phyloP scores from a whole-genome alignment of 2,113 vertebrate genomes.

The Neolamprologus hecqui region DNA sequence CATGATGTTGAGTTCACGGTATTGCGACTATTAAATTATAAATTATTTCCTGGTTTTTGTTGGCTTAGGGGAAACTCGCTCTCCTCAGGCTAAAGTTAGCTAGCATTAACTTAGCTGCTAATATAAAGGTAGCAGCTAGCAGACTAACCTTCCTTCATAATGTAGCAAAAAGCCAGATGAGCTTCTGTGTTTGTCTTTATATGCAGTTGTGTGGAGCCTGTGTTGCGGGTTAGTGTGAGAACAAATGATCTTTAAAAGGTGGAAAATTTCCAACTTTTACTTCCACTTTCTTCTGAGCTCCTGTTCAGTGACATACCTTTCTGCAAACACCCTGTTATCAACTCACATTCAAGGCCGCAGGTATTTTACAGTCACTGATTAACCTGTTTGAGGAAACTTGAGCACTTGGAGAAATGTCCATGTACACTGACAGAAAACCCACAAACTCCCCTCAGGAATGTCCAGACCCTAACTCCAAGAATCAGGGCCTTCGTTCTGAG shows the following conservation, averaged over 20 bases:
- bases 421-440: not conserved
- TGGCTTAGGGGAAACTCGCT: not conserved
- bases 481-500: not conserved
- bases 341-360: not conserved
- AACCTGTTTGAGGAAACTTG: not conserved
- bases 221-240: not conserved
- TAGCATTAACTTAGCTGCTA: not conserved
- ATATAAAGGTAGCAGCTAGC: not conserved
- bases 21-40: not conserved
- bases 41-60: not conserved
- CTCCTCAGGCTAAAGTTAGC: not conserved
- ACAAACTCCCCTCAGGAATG: not conserved
- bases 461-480: not conserved
- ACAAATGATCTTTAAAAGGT: not conserved
- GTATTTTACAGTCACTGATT: not conserved
- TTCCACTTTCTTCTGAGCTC: not conserved
- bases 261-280: not conserved
- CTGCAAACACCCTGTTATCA: not conserved
- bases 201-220: not conserved
- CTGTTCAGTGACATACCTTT: not conserved
- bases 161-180: not conserved
- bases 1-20: not conserved
- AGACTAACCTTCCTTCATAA: not conserved
- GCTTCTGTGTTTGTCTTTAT: not conserved
- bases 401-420: not conserved